phyloP scores from a whole-genome alignment of 2,113 vertebrate genomes.

The Camelus bactrianus region DNA sequence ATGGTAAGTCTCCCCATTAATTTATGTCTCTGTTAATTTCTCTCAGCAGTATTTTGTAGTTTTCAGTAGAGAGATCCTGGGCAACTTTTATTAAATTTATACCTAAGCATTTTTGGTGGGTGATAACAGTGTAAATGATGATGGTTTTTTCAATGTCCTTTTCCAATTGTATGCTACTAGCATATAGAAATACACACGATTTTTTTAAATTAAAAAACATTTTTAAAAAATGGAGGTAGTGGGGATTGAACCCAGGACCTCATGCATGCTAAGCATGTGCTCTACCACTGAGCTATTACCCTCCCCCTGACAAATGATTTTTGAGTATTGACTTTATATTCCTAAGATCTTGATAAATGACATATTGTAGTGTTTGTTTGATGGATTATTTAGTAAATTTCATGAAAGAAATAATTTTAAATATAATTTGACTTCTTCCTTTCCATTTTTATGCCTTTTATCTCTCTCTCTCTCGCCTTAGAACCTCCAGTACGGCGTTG shows the following conservation, averaged over 20 bases:
- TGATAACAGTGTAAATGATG: neutral
- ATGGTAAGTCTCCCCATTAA: neutral
- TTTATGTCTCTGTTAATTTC: neutral
- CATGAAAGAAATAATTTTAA: neutral
- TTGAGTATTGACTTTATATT: neutral
- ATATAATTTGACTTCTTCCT: neutral
- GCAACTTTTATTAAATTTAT: neutral
- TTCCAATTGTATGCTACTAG: neutral
- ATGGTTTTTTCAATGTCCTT: neutral
- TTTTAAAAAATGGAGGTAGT: too few relatives aligned
- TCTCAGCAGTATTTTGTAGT: neutral
- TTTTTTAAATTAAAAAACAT: neutral
- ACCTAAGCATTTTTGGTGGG: neutral
- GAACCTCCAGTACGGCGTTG: neutral
- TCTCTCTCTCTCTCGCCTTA: neutral
- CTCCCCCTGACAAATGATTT: neutral
- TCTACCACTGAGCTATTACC: too few relatives aligned
- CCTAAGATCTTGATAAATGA: neutral
- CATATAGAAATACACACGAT: neutral
- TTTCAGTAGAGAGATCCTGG: neutral
- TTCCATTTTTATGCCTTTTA: neutral
- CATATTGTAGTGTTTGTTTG: neutral
- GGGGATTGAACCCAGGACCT: too few relatives aligned
- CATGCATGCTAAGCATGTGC: too few relatives aligned
- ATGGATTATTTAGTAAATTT: neutral